Evolutionary conservation across 2,113 vertebrate genomes (phyloP).

Genomic region (Garra rufa): DNA sequence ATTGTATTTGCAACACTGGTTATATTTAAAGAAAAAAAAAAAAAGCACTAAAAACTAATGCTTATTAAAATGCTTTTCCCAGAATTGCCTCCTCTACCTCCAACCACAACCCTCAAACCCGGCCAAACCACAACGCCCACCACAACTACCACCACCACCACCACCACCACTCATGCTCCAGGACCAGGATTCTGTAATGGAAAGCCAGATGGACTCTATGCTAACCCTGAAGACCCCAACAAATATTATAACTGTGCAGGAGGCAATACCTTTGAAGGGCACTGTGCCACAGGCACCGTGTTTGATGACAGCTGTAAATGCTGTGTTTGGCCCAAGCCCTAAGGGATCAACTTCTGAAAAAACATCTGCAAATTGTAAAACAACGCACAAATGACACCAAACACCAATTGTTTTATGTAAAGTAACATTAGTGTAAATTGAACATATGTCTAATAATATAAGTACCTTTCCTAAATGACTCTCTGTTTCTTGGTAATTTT

Average conservation of each 20-base stretch:
- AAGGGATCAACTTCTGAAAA: neutral
- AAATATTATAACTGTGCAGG: slow-evolving; percentile 70
- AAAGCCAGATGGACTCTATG: slow-evolving; percentile 74
- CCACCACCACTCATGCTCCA: slow-evolving; percentile 64
- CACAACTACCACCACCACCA: slow-evolving; percentile 50
- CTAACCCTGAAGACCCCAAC: slow-evolving; percentile 59
- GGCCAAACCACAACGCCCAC: slow-evolving; percentile 48
- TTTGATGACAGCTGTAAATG: slow-evolving; percentile 71
- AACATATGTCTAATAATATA: neutral
- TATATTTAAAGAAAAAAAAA: neutral
- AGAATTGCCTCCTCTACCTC: slow-evolving; percentile 38
- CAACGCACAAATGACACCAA: neutral
- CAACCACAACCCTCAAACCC: slow-evolving; percentile 3
- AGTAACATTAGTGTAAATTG: neutral
- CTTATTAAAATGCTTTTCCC: neutral
- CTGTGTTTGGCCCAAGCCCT: slow-evolving; percentile 69
- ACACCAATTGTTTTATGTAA: neutral
- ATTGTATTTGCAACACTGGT: neutral
- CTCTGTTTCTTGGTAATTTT: neutral
- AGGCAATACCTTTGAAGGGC: slow-evolving; percentile 54
- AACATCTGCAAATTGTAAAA: neutral
- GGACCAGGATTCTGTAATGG: slow-evolving; percentile 74
- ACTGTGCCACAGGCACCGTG: slow-evolving; percentile 64
- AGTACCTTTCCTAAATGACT: neutral
- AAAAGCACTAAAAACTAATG: neutral